Percentiles rank a stretch among this genome's conserved stretches.
These are phyloP conservation scores for Ernsta delagoae DNA, from an alignment of 2,888 invertebrate species.

Conservation along the genomic window DNA sequence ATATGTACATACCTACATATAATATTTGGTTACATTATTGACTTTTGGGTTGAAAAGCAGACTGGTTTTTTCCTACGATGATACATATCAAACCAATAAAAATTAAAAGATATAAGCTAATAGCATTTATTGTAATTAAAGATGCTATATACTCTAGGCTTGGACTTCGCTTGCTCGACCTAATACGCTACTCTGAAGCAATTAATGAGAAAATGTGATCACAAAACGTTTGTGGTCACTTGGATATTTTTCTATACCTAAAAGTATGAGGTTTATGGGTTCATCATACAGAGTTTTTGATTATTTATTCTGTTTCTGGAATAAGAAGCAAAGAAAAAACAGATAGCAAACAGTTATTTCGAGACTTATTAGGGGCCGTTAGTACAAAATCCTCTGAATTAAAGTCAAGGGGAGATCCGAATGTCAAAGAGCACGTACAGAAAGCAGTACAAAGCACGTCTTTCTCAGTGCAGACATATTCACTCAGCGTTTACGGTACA, in stretches of 20 bases:
- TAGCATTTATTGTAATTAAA: background rate
- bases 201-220: too few species aligned
- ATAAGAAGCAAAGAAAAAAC: background rate
- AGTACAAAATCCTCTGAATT: background rate
- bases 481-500: conserved; percentile 28
- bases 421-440: conserved; percentile 14
- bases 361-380: too few species aligned
- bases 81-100: too few species aligned
- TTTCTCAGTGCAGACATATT: conserved; percentile 26
- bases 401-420: background rate
- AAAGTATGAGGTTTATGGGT: too few species aligned
- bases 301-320: background rate
- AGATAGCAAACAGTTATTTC: background rate
- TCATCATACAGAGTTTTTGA: too few species aligned
- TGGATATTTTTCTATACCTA: too few species aligned
- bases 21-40: too few species aligned
- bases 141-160: too few species aligned
- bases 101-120: background rate
- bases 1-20: background rate
- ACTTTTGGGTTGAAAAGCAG: background rate
- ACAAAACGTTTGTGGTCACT: too few species aligned
- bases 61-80: background rate
- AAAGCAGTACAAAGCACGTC: conserved; percentile 19
- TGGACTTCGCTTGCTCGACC: too few species aligned
- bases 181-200: too few species aligned